Evolutionary conservation across 2,888 invertebrate genomes (phyloP).

Genomic region (Nycteola revayana): DNA sequence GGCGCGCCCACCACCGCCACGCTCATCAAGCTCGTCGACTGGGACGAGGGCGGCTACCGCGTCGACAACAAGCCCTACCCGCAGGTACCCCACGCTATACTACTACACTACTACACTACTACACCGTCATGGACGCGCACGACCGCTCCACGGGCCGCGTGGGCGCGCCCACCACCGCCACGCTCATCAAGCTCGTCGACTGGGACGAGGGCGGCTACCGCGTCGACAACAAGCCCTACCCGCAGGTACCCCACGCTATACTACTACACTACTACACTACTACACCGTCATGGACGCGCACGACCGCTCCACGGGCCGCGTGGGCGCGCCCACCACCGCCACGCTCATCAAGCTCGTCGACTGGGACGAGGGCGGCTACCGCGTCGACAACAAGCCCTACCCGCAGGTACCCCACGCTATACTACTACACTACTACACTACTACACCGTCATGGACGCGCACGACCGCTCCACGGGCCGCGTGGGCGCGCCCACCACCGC

Average conservation of each 20-base stretch:
- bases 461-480: no score
- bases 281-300: no score
- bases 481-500: slow-evolving; percentile 67
- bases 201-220: slow-evolving; percentile 96
- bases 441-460: no score
- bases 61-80: slow-evolving; percentile 80
- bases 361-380: slow-evolving; percentile 72
- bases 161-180: background rate
- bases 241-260: background rate
- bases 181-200: slow-evolving; percentile 83
- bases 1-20: background rate
- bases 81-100: slow-evolving; percentile 86
- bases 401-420: slow-evolving; percentile 94
- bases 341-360: slow-evolving; percentile 68
- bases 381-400: slow-evolving; percentile 89
- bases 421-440: no score
- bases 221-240: slow-evolving; percentile 64
- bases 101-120: no score
- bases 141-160: no score
- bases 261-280: no score
- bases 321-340: slow-evolving; percentile 84
- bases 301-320: no score
- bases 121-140: no score
- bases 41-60: slow-evolving; percentile 44
- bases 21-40: background rate